Evolutionary conservation across 2,113 vertebrate species (phyloP), one percentile per base, ranked within the genome.

Genomic region (Furnarius figulus): DNA sequence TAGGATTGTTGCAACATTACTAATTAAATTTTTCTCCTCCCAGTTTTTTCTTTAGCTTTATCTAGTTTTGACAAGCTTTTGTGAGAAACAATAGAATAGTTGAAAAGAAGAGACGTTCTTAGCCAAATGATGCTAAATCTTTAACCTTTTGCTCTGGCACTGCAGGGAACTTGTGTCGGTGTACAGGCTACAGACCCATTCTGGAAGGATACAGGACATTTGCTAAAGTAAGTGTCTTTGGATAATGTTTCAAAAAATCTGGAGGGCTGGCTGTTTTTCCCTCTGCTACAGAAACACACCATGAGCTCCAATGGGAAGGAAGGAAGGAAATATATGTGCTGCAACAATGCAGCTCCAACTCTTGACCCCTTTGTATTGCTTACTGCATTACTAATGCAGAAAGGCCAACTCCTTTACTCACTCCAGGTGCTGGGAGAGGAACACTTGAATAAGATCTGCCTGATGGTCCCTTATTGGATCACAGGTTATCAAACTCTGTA

Each of bases 121-220:
- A 30, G 15, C 5, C 77, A 47, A 90, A 44, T 52, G 14, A 18
- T 28, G 21, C 16, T 21, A n/a, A 75, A 40, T 33, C 31, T 73
- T 82, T 95, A 37, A 70, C 24, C 15, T 85, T 63, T 89, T 84
- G 56, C 49, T 80, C 90, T 93, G 62, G 14, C 56, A 77, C 91
- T 47, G 3, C 89, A 99, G 99, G 99, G 50, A 99, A 99, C 85
- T 96, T 99, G 94, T 99, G 99, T 74, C 99, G 99, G 31, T 99
- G 99, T 93, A 99, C 99, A 8, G 99, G 99, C 52, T 99, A 99
- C 96, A 98, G 99, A 88, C 97, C 99, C 22, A 99, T 99, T 85
- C 97, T 99, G 81, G 98, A 99, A 85, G 99, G 99, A 23, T 99
- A 98, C 96, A 98, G 97, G 92, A 99, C 99, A 23, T 99, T 99